Base-by-base conservation (phyloP, 2,888 invertebrate species). In the Chrysina gloriosa region DNA sequence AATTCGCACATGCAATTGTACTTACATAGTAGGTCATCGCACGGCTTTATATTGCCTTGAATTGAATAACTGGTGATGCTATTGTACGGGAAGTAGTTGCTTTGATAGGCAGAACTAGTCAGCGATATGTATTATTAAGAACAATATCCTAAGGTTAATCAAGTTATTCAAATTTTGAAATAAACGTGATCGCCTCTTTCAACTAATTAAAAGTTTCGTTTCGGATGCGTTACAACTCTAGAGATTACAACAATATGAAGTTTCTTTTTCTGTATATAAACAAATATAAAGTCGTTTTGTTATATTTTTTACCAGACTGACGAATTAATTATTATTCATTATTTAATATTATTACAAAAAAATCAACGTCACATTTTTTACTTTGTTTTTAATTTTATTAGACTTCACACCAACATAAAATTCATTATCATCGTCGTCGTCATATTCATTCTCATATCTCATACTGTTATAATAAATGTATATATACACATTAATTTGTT, bases 401-500 rank as follows among this genome's bases (percentile, higher is more conserved):
- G 25, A 75, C 75, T 75, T 72, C 76, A 78, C 77, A 76, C 72
- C 70, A 74, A 74, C 73, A 72, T 71, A 74, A 74, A 71, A 65
- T 68, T 72, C 70, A 71, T 70, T 72, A 39, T 58, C 25, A 58
- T 78, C 77, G 76, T 76, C 72, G 69, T 74, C 48, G 56, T 72
- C 75, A 74, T 76, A 75, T 76, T 19, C 52, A 39, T 58, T 7
- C 56, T 56, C 36, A 27, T 58, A 14, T 25, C 39, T 39, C 27
- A 25, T 58, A 27, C 39, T 19, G 23, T 39, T 58, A 14, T 73
- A 71, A 64, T 76, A 73, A 70, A 42, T 67, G 68, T 75, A 72
- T 77, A 78, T 77, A 72, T 78, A 78, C 77, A 78, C 77, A 76
- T 72, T 76, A 74, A 75, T 72, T 71, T 72, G 74, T 76, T 64